Evolutionary conservation across 2,888 invertebrate species (phyloP).

Genomic region (Schizotus pectinicornis): DNA sequence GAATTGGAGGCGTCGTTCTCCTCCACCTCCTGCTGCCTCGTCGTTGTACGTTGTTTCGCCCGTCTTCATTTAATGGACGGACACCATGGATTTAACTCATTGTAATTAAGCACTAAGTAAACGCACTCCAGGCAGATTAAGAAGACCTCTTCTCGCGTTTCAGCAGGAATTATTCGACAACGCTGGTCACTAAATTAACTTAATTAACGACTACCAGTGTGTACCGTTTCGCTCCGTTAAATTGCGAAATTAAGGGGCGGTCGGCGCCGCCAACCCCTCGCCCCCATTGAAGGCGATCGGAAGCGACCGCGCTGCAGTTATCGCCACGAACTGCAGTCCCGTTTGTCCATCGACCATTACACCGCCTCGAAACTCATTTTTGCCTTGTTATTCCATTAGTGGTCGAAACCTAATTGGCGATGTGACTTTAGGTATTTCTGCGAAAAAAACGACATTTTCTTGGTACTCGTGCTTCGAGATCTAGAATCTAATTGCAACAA

Average conservation of each 20-base stretch:
- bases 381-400: too few species aligned
- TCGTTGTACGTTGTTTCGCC: not conserved
- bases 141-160: conserved; percentile 30
- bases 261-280: too few species aligned
- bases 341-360: too few species aligned
- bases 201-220: conserved; percentile 21
- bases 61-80: conserved; percentile 16
- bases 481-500: too few species aligned
- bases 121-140: conserved; percentile 30
- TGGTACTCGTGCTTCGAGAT: too few species aligned
- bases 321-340: too few species aligned
- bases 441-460: too few species aligned
- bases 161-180: conserved; percentile 32
- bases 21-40: not conserved
- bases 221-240: conserved; percentile 24
- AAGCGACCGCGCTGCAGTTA: too few species aligned
- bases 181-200: conserved; percentile 32
- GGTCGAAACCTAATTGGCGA: too few species aligned
- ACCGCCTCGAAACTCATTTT: too few species aligned
- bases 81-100: conserved; percentile 20
- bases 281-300: not conserved
- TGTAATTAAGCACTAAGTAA: conserved; percentile 31
- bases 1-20: conserved; percentile 2
- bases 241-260: conserved; percentile 19
- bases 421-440: too few species aligned